A percentile compares a stretch with the other conserved stretches of the same genome.
Evolutionary conservation across 2,113 vertebrate species (phyloP).

Genomic region (Zootoca vivipara): DNA sequence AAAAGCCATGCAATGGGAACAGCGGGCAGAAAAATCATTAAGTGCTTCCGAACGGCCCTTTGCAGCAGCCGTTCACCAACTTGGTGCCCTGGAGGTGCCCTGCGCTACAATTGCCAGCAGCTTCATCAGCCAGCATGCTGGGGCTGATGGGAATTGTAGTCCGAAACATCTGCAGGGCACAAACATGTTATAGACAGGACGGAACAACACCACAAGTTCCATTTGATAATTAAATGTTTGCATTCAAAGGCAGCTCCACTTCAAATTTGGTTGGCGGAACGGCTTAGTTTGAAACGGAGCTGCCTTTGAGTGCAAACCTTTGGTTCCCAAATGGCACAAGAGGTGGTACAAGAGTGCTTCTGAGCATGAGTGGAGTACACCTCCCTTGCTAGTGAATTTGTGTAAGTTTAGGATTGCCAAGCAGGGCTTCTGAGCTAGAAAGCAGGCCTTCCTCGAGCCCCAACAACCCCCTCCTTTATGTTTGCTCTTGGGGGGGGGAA

Average conservation of each 20-base stretch:
- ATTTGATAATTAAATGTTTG: too few species aligned
- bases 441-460: neutral
- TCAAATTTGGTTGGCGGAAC: too few species aligned
- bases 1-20: too few species aligned
- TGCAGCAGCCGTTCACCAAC: neutral
- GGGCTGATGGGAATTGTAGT: too few species aligned
- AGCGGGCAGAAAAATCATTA: too few species aligned
- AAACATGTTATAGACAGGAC: neutral
- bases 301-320: neutral
- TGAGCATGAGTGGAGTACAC: neutral
- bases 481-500: neutral
- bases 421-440: neutral
- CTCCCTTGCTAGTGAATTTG: neutral
- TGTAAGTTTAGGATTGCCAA: neutral
- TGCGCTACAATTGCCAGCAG: too few species aligned
- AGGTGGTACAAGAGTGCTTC: neutral
- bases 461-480: neutral
- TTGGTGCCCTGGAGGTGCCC: too few species aligned
- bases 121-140: too few species aligned
- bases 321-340: neutral
- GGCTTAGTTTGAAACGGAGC: neutral
- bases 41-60: neutral
- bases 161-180: too few species aligned
- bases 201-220: too few species aligned
- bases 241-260: too few species aligned